Evolutionary conservation across 2,797 vertebrate species (phyloP), one percentile per base, ranked within the genome.

Genomic region (Darevskia mixta): DNA sequence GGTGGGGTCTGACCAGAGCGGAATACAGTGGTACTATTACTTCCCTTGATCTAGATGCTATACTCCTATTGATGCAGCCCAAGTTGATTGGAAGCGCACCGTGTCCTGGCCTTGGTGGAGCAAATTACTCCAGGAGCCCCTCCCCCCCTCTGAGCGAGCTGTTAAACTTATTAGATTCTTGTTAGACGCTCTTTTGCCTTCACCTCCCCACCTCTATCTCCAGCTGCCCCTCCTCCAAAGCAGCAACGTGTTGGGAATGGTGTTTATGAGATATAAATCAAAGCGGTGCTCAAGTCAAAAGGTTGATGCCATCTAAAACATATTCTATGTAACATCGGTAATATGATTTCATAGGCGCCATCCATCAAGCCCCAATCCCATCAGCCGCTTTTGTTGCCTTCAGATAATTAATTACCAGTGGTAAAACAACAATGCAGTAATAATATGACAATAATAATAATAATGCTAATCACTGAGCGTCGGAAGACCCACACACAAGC

Each of bases 201-300:
- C 55, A 55, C 49, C 32, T 73, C 9, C 29, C 2, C 29, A 0
- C 25, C 35, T 27, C 13, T 5, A 1, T 11, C 67, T 10, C 64
- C 20, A 64, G 32, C 32, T 15, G 71, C n/a, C 69, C 38, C 49
- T 43, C 64, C 91, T 87, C 69, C 91, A 91, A 94, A 93, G 91
- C 35, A 91, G 93, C 79, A 3, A 82, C 64, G 91, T 86, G 91
- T 75, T 93, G 93, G 92, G 94, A 95, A 95, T 93, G 94, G 95
- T 92, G 94, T 78, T 95, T 93, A 94, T 93, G 93, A 90, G 85
- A 90, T 91, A 95, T 95, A 96, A 96, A 96, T 96, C 96, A 95
- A 94, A 93, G 75, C 91, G 82, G 87, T 88, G 91, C 93, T 93
- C 87, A 92, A 96, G 94, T 93, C 92, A 90, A 93, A 93, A 94